phyloP scores from a whole-genome alignment of 2,888 invertebrate genomes.

The Phengaris arion region DNA sequence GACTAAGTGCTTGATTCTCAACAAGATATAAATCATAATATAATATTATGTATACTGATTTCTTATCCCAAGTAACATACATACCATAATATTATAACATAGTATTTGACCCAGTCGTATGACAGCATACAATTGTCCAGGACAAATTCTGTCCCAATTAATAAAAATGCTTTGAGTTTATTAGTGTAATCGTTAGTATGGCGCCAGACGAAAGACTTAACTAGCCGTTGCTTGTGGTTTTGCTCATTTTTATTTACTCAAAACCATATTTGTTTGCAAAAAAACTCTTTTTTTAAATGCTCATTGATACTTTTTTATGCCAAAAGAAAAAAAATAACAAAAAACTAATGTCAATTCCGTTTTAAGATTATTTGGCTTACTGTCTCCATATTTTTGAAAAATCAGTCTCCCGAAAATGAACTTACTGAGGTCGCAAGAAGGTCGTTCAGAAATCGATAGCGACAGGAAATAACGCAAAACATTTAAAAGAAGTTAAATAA shows the following conservation, averaged over 20 bases:
- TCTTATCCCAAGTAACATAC: no score
- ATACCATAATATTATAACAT: not conserved
- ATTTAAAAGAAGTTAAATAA: no score
- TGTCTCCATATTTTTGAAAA: not conserved
- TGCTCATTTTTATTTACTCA: not conserved
- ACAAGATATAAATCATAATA: no score
- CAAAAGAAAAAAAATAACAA: no score
- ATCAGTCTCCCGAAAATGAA: not conserved
- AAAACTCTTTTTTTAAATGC: no score
- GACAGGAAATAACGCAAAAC: not conserved
- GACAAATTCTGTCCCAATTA: constrained; percentile 63
- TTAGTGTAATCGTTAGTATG: constrained; percentile 61
- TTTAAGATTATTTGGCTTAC: no score
- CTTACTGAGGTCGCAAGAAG: not conserved
- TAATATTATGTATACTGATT: no score
- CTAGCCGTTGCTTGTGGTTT: not conserved
- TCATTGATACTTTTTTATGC: no score
- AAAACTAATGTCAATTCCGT: no score
- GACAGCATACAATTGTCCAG: constrained; percentile 61
- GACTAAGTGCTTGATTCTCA: no score
- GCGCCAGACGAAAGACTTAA: constrained; percentile 53
- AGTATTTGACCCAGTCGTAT: constrained; percentile 53
- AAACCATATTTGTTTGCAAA: not conserved
- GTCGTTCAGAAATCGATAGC: not conserved
- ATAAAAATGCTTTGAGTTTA: constrained; percentile 55